These are phyloP conservation scores for Orthochromis malagaraziensis DNA, from an alignment of 2,113 vertebrate species.

Conservation along the genomic window DNA sequence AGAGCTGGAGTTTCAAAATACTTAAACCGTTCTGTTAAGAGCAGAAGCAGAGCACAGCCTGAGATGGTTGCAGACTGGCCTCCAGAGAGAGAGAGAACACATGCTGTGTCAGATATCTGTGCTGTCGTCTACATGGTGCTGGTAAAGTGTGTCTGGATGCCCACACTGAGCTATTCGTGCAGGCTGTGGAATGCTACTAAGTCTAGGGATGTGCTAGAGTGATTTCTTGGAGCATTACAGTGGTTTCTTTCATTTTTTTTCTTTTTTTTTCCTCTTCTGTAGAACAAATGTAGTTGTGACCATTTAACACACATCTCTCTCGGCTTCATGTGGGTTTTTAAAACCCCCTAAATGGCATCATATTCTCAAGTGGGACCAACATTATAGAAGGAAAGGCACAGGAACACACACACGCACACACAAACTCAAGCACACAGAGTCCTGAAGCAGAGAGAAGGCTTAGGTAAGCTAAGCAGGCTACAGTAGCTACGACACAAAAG, in stretches of 20 bases:
- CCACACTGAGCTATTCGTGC: slow-evolving; percentile 46
- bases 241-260: not conserved
- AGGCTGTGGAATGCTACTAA: slow-evolving; percentile 65
- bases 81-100: slow-evolving; percentile 32
- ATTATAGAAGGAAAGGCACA: slow-evolving; percentile 71
- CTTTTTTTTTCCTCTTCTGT: not conserved
- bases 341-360: slow-evolving; percentile 46
- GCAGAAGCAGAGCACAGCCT: slow-evolving; percentile 55
- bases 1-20: slow-evolving; percentile 36
- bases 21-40: slow-evolving; percentile 28
- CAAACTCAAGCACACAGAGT: slow-evolving; percentile 69
- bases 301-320: slow-evolving; percentile 34
- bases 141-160: slow-evolving; percentile 60
- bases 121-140: slow-evolving; percentile 68
- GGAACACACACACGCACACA: slow-evolving; percentile 65
- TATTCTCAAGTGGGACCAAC: slow-evolving; percentile 72
- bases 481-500: slow-evolving; percentile 71
- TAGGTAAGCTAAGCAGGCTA: slow-evolving; percentile 70
- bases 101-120: slow-evolving; percentile 57
- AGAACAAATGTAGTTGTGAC: slow-evolving; percentile 26
- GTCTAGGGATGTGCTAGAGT: slow-evolving; percentile 56
- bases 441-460: slow-evolving; percentile 70
- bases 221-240: slow-evolving; percentile 39
- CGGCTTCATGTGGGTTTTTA: slow-evolving; percentile 21
- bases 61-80: slow-evolving; percentile 59